These are phyloP conservation scores for Propithecus deckenii DNA, from an alignment of 2,797 vertebrate species.

Conservation along the genomic window DNA sequence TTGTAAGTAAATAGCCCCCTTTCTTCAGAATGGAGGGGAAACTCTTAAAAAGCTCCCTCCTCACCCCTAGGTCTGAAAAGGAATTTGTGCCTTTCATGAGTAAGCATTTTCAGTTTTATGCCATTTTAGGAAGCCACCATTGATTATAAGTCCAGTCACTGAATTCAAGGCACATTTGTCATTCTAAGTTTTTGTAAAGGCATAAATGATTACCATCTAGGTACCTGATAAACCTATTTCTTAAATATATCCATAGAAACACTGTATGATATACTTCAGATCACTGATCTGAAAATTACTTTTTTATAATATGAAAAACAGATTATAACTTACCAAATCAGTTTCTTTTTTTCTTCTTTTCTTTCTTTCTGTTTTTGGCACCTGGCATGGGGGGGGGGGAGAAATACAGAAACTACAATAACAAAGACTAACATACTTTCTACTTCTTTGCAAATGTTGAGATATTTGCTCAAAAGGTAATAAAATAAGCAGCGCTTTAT, in stretches of 20 bases:
- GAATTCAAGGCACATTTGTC: neutral
- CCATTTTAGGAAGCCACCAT: neutral
- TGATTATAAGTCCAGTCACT: slow-evolving; percentile 8
- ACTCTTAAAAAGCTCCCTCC: neutral
- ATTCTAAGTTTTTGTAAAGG: slow-evolving; percentile 18
- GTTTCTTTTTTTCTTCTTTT: slow-evolving; percentile 89
- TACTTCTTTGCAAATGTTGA: slow-evolving; percentile 48
- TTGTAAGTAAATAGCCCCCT: neutral
- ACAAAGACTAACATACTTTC: slow-evolving; percentile 31
- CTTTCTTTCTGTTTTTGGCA: slow-evolving; percentile 87
- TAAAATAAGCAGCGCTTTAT: neutral
- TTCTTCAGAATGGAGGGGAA: neutral
- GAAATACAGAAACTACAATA: slow-evolving; percentile 47
- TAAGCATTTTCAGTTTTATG: slow-evolving; percentile 37
- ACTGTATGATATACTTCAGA: neutral
- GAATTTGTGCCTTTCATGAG: neutral
- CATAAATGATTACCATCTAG: neutral
- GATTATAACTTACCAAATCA: slow-evolving; percentile 84
- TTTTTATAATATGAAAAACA: neutral
- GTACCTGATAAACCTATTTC: neutral
- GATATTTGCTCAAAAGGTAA: slow-evolving; percentile 15
- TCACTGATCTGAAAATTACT: neutral
- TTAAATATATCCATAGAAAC: slow-evolving; percentile 45
- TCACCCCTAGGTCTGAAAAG: neutral
- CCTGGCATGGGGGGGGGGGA: slow-evolving; percentile 64